A percentile compares a stretch with the other conserved stretches of the same genome.
These are phyloP conservation scores for Pygoscelis antarcticus DNA, from an alignment of 2,113 vertebrate genomes.

Conservation along the genomic window DNA sequence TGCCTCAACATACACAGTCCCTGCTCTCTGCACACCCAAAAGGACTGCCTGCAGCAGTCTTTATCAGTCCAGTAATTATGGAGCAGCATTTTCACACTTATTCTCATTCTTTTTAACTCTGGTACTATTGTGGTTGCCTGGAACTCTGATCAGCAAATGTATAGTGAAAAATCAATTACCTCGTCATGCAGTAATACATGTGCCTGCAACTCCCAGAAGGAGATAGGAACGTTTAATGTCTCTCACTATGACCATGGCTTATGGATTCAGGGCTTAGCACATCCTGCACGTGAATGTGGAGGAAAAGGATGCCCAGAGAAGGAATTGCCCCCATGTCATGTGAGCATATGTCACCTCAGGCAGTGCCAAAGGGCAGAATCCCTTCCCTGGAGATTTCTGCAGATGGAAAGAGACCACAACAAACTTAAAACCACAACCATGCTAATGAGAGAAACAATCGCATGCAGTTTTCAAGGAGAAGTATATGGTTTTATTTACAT, in stretches of 20 bases:
- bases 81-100: neutral
- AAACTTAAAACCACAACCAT: neutral
- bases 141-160: neutral
- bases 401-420: neutral
- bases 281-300: fast-evolving
- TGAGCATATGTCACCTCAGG: neutral
- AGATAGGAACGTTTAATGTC: neutral
- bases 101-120: neutral
- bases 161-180: neutral
- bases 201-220: neutral
- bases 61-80: neutral
- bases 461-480: neutral
- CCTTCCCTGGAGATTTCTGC: neutral
- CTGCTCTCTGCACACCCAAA: neutral
- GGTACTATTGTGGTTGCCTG: neutral
- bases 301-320: neutral
- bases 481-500: neutral
- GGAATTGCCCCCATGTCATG: neutral
- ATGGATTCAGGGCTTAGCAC: neutral
- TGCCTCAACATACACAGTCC: neutral
- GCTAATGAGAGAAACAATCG: neutral
- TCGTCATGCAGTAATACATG: neutral
- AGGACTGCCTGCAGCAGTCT: neutral
- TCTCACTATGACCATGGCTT: neutral
- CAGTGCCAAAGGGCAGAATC: neutral